These are phyloP conservation scores for Cheilosia pagana DNA, from an alignment of 2,888 invertebrate species.

Conservation along the genomic window DNA sequence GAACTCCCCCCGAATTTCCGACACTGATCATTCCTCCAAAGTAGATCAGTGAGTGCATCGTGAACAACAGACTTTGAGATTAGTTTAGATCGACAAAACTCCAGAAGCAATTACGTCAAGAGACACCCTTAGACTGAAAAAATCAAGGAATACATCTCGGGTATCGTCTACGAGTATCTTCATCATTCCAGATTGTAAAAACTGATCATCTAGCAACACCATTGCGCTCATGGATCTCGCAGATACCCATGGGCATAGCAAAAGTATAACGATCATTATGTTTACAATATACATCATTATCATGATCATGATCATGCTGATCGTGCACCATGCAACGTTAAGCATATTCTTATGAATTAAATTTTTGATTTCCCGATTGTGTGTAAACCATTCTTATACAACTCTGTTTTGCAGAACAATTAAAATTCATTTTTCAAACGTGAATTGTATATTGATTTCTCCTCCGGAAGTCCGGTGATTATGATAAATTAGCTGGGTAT, in stretches of 20 bases:
- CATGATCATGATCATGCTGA: slow-evolving; percentile 26
- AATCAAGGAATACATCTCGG: slow-evolving; percentile 29
- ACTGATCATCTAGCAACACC: not conserved
- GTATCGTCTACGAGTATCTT: not conserved
- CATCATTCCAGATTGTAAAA: not conserved
- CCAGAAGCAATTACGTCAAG: slow-evolving; percentile 61
- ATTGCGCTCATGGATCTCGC: not conserved
- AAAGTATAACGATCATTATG: no score
- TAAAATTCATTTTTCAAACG: slow-evolving; percentile 36
- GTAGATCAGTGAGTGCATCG: slow-evolving; percentile 13
- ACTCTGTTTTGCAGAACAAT: slow-evolving; percentile 30
- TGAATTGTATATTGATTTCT: slow-evolving; percentile 39
- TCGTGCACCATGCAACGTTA: slow-evolving; percentile 58
- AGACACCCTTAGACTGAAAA: slow-evolving; percentile 20
- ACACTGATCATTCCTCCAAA: no score
- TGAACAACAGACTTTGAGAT: not conserved
- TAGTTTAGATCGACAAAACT: slow-evolving; percentile 54
- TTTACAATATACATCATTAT: slow-evolving; percentile 4
- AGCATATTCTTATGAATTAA: slow-evolving; percentile 36
- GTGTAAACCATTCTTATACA: not conserved
- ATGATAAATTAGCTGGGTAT: slow-evolving; percentile 30
- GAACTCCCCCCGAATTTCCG: no score
- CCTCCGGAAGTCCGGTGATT: slow-evolving; percentile 52
- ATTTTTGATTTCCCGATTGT: slow-evolving; percentile 40
- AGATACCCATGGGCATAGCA: slow-evolving; percentile 1